A percentile compares a stretch with the other conserved stretches of the same genome.
These are phyloP conservation scores for Coracopsis vasa DNA, from an alignment of 2,113 vertebrate genomes.

Conservation along the genomic window DNA sequence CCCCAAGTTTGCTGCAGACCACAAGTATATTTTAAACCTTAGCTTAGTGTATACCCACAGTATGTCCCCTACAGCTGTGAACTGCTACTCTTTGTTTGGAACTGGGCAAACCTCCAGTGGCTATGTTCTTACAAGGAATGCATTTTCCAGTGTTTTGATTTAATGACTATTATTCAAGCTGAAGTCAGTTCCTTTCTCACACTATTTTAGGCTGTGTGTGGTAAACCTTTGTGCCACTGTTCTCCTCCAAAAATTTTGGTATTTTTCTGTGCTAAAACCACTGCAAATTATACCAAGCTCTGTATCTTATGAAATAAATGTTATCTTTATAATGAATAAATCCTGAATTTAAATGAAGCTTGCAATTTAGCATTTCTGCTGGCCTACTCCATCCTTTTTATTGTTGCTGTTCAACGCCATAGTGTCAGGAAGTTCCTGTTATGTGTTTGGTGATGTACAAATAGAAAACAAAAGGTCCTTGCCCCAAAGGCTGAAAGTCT, in stretches of 20 bases:
- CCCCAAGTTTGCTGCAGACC: not conserved
- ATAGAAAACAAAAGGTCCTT: not conserved
- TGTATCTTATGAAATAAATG: not conserved
- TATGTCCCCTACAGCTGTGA: conserved; percentile 30
- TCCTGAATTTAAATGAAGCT: not conserved
- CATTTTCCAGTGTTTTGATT: conserved; percentile 65
- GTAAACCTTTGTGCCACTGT: conserved; percentile 55
- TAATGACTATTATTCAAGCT: conserved; percentile 67
- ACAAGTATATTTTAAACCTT: not conserved
- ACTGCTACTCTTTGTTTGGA: conserved; percentile 55
- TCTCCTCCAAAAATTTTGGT: not conserved
- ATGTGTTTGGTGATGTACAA: not conserved
- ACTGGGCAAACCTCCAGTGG: conserved; percentile 54
- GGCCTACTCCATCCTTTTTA: not conserved
- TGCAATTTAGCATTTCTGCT: not conserved
- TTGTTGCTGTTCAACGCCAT: not conserved
- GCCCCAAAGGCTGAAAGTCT: not conserved
- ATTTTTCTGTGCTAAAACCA: not conserved
- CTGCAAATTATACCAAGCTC: not conserved
- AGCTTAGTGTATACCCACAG: not conserved
- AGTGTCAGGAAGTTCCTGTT: not conserved
- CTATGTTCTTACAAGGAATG: conserved; percentile 60
- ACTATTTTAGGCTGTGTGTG: conserved; percentile 61
- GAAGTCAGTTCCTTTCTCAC: conserved; percentile 70
- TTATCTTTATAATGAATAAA: not conserved